Percentiles rank a stretch among this genome's conserved stretches.
phyloP scores from a whole-genome alignment of 2,797 vertebrate species.

The Alfaro cultratus region DNA sequence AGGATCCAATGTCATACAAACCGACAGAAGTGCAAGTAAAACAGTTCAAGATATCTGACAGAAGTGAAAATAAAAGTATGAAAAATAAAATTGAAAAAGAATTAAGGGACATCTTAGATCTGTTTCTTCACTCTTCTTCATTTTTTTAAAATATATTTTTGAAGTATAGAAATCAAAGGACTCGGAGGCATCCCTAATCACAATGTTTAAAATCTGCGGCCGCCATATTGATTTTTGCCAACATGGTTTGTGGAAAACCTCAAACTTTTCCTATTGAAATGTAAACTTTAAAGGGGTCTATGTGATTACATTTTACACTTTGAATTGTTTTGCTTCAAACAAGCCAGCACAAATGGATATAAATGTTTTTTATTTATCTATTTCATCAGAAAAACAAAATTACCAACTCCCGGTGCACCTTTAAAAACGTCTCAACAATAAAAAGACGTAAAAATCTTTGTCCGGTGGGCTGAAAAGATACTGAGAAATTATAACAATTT shows the following conservation, averaged over 20 bases:
- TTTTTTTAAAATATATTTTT: too few species aligned
- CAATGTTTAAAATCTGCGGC: not conserved
- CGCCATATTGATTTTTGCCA: not conserved
- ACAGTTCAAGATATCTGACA: not conserved
- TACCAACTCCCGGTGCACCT: not conserved
- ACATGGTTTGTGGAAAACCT: not conserved
- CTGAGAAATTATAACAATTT: not conserved
- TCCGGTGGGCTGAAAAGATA: not conserved
- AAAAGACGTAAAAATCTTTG: not conserved
- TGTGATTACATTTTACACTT: not conserved
- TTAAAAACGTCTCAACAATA: not conserved
- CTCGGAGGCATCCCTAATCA: too few species aligned
- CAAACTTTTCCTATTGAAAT: not conserved
- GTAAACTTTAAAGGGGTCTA: not conserved
- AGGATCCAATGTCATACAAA: not conserved
- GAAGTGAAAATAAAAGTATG: too few species aligned
- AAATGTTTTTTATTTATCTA: not conserved
- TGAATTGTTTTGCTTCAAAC: not conserved
- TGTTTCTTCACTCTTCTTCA: too few species aligned
- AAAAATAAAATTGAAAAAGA: too few species aligned
- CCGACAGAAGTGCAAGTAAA: not conserved
- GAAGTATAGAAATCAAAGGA: too few species aligned
- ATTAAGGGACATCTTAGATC: too few species aligned
- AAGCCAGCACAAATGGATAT: not conserved
- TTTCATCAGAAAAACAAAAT: not conserved